A percentile compares a stretch with the other conserved stretches of the same genome.
Evolutionary conservation across 2,888 invertebrate species (phyloP).

Genomic region (Hipparchia semele): DNA sequence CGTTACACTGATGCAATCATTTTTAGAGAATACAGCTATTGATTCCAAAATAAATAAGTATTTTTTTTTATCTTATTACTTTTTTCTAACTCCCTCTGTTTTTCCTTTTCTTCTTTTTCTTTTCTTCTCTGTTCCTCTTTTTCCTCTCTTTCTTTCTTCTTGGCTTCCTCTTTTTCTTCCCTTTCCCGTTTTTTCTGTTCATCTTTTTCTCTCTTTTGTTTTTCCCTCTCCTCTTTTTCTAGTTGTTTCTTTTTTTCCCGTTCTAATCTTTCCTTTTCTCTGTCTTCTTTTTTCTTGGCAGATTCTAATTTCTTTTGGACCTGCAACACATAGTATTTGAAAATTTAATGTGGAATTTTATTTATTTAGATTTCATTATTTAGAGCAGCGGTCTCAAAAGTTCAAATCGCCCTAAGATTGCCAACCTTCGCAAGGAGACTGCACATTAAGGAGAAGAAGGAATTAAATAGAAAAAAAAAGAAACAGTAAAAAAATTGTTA

Average conservation of each 20-base stretch:
- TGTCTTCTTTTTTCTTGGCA: slow-evolving; percentile 82
- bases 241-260: slow-evolving; percentile 69
- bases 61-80: slow-evolving; percentile 54
- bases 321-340: slow-evolving; percentile 50
- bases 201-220: slow-evolving; percentile 71
- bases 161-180: slow-evolving; percentile 75
- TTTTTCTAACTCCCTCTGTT: slow-evolving; percentile 81
- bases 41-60: neutral
- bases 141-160: slow-evolving; percentile 72
- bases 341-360: neutral
- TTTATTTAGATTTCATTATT: too few relatives aligned
- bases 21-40: too few relatives aligned
- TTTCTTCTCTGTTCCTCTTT: slow-evolving; percentile 80
- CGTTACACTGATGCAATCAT: too few relatives aligned
- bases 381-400: too few relatives aligned
- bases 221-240: slow-evolving; percentile 77
- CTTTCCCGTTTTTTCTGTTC: slow-evolving; percentile 66
- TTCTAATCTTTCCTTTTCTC: slow-evolving; percentile 75
- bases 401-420: too few relatives aligned
- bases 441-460: too few relatives aligned
- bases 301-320: slow-evolving; percentile 82
- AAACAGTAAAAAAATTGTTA: too few relatives aligned
- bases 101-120: slow-evolving; percentile 80
- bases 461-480: too few relatives aligned
- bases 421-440: too few relatives aligned